Conservation (phyloP, 2,113 vertebrate species). For the Bettongia penicillata region DNA sequence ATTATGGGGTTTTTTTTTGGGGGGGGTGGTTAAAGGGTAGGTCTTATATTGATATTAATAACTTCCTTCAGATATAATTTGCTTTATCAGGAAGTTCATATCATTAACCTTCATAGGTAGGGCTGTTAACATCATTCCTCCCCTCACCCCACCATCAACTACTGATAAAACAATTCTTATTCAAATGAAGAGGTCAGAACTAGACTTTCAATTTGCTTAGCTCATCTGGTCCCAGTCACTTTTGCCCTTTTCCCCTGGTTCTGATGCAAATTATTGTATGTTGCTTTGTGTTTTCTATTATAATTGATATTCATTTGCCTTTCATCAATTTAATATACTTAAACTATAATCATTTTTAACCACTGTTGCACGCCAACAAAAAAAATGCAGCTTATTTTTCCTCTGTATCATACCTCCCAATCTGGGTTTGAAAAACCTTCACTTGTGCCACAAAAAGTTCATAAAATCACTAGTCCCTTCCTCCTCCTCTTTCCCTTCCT, state of each 20-base stretch:
- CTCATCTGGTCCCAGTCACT: background rate
- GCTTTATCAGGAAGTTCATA: too few species aligned
- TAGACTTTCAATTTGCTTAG: too few species aligned
- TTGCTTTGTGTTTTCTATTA: too few species aligned
- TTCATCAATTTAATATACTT: background rate
- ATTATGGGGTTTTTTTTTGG: too few species aligned
- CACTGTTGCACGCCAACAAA: background rate
- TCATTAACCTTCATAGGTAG: too few species aligned
- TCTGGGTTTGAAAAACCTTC: background rate
- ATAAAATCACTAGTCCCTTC: background rate
- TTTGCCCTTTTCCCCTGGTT: background rate
- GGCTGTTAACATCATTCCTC: too few species aligned
- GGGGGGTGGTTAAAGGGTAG: too few species aligned
- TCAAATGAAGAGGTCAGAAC: background rate
- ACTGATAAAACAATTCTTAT: background rate
- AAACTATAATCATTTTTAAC: background rate
- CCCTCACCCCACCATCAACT: too few species aligned
- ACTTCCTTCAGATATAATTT: background rate
- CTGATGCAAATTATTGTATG: background rate
- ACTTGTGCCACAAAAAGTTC: background rate
- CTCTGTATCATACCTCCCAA: background rate
- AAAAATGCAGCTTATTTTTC: background rate
- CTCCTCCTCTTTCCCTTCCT: background rate
- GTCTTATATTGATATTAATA: background rate
- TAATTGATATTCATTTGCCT: background rate